Evolutionary conservation across 2,113 vertebrate genomes (phyloP), one percentile per base, ranked within the genome.

Genomic region (Bubo scandiacus): DNA sequence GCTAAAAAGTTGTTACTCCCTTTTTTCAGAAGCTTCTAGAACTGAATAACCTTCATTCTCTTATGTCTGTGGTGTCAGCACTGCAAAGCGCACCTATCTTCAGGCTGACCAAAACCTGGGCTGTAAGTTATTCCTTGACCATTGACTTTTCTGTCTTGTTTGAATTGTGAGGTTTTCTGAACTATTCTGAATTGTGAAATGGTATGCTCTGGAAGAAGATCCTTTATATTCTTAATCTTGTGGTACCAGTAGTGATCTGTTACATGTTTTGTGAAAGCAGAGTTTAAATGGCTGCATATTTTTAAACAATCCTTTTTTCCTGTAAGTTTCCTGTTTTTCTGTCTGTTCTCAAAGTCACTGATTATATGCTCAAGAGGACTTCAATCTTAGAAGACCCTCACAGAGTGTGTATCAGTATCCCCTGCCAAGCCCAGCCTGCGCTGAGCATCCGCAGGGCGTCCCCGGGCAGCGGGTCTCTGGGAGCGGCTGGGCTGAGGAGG

Each of bases 1-100:
- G 55, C 92, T 95, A 34, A 94, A 93, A 98, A 97, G 70, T 54
- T 94, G 6, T 94, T 95, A 66, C 73, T 86, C 23, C 47, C 29
- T 94, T 95, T 92, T 73, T 79, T 83, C 96, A 99, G 99, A 99
- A 99, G 98, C 99, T 99, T 94, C 97, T 99, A 94, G 99, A 99
- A 86, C 91, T 99, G 97, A 99, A 99, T 98, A 99, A 99, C 94
- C 99, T 99, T 87, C 99, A 99, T 95, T 99, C 99, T 38, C 98
- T 99, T 92, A 99, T 99, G 98, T 99, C 99, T 2, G 99, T 99
- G 96, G 99, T 99, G 49, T 99, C 99, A 7, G 99, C 99, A 7
- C 97, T 99, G 95, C 99, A 99, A 82, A 99, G 99, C 1, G 99
- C 99, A 3, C 99, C 99, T 23, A 99, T 99, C 97, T 99, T 99